Conservation (phyloP, 2,888 invertebrate genomes). For the Lathronympha strigana region DNA sequence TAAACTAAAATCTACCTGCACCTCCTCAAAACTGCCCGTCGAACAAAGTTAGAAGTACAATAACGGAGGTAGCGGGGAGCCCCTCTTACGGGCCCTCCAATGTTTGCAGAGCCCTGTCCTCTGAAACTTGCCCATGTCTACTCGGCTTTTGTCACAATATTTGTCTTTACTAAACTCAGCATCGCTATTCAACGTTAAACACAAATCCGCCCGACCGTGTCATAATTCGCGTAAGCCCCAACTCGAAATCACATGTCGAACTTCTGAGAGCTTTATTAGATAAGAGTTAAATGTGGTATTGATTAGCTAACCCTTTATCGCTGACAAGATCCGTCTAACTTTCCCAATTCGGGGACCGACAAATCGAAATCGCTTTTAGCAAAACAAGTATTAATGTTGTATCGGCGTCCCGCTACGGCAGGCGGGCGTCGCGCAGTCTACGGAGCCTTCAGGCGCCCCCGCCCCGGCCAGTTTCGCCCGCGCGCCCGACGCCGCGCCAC, state of each 20-base stretch:
- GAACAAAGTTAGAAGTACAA: conserved; percentile 56
- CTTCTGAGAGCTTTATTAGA: conserved; percentile 38
- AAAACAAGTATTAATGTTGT: conserved; percentile 84
- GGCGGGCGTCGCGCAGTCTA: conserved; percentile 73
- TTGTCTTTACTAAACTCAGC: conserved; percentile 64
- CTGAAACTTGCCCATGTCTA: conserved; percentile 61
- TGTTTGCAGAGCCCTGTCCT: conserved; percentile 60
- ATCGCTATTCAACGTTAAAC: conserved; percentile 50
- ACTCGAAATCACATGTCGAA: conserved; percentile 35
- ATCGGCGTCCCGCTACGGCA: conserved; percentile 67
- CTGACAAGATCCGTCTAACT: conserved; percentile 81
- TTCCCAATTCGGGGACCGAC: conserved; percentile 79
- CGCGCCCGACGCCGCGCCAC: conserved; percentile 64
- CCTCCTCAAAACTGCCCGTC: conserved; percentile 49
- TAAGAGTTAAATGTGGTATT: conserved; percentile 57
- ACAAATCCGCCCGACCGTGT: conserved; percentile 34
- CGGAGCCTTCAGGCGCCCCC: conserved; percentile 57
- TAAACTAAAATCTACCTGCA: conserved; percentile 44
- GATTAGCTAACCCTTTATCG: conserved; percentile 79
- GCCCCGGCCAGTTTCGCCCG: conserved; percentile 73
- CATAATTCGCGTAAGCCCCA: conserved; percentile 31
- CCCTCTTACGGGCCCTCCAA: conserved; percentile 43
- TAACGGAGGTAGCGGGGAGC: conserved; percentile 45
- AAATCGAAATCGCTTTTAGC: conserved; percentile 83
- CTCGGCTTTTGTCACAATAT: conserved; percentile 74